phyloP scores from a whole-genome alignment of 2,888 invertebrate species.

The Loripinus fragilis region DNA sequence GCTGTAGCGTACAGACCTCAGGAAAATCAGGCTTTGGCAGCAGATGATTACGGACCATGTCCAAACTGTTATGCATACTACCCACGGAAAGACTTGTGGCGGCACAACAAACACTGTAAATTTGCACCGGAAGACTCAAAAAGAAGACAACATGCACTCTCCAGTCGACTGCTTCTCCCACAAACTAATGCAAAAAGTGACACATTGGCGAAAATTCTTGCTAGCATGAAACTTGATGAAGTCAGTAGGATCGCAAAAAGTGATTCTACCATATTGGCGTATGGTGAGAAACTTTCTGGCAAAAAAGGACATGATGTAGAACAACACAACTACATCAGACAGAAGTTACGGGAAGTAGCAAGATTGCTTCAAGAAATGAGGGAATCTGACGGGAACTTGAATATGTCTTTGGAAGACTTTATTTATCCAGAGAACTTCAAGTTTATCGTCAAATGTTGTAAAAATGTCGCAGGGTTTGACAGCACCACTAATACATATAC shows the following conservation, averaged over 20 bases:
- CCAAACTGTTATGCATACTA: constrained; percentile 1
- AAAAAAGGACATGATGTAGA: constrained; percentile 7
- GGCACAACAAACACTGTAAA: background rate
- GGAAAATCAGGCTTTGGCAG: background rate
- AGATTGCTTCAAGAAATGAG: constrained; percentile 2
- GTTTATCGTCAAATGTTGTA: background rate
- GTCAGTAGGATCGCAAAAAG: constrained; percentile 8
- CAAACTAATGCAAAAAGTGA: background rate
- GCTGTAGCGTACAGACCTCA: background rate
- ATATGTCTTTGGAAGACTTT: background rate
- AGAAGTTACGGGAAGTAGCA: constrained; percentile 1
- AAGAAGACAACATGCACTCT: background rate
- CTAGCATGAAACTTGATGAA: background rate
- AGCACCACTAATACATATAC: background rate
- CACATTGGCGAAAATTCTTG: background rate
- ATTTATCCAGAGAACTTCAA: background rate
- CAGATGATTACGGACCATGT: constrained; percentile 5
- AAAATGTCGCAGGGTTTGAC: background rate
- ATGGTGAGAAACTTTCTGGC: background rate
- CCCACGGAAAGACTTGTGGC: background rate
- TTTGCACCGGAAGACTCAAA: background rate
- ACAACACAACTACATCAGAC: constrained; percentile 1
- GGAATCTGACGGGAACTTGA: too few species aligned
- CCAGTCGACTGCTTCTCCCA: background rate
- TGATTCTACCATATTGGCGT: background rate